Conservation (phyloP, 2,113 vertebrate genomes). For the Halcyon malimbica region DNA sequence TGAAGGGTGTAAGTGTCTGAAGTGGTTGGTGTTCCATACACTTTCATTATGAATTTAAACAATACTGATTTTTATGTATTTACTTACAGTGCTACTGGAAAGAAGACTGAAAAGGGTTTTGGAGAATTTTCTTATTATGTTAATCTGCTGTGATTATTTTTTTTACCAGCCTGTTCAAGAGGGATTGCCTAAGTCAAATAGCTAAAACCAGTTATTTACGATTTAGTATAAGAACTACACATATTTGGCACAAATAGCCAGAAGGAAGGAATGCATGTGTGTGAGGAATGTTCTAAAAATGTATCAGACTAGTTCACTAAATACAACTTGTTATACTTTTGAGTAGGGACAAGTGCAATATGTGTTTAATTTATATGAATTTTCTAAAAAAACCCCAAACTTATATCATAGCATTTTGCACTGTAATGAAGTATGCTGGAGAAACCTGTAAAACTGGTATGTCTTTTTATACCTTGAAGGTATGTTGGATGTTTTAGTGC, state of each 20-base stretch:
- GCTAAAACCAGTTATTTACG: not conserved
- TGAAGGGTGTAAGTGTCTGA: not conserved
- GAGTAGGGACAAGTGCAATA: constrained; percentile 72
- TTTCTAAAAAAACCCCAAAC: not conserved
- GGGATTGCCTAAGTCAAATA: not conserved
- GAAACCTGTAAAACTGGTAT: constrained; percentile 65
- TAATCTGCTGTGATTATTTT: not conserved
- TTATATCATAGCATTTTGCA: constrained; percentile 45
- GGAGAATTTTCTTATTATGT: not conserved
- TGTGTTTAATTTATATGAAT: constrained; percentile 59
- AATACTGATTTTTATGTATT: not conserved
- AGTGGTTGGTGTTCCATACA: not conserved
- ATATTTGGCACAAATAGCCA: not conserved
- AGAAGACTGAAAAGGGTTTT: not conserved
- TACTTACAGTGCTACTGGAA: constrained; percentile 38
- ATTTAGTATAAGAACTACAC: not conserved
- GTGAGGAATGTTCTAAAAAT: not conserved
- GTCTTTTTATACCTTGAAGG: constrained; percentile 69
- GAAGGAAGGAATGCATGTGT: not conserved
- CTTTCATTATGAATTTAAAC: not conserved
- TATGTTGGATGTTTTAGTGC: constrained; percentile 65
- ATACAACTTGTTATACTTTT: constrained; percentile 25
- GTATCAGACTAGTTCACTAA: not conserved
- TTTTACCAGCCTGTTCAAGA: not conserved
- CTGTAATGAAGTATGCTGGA: constrained; percentile 56